Evolutionary conservation across 1,140 invertebrate species (phyloP), one percentile per base, ranked within the genome.

Genomic region (Samia ricini): DNA sequence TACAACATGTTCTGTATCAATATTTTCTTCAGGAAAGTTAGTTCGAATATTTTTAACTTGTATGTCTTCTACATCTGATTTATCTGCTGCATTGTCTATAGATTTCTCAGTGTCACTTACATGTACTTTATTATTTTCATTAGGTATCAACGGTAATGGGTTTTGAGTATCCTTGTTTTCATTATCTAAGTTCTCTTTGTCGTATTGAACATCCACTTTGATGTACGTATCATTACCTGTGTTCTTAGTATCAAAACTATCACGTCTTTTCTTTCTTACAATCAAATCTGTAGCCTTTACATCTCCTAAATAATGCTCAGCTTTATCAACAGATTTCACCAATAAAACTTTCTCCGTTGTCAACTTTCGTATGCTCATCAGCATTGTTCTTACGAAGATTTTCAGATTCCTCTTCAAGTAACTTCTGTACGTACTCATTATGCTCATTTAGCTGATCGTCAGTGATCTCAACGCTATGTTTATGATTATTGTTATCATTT

Each of bases 381-480:
- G 18, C 63, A 66, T 67, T 76, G 23, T 21, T 66, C 49, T 71
- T 69, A 65, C 66, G 73, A n/a, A 78, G 61, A 50, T 74, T 73
- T 24, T 71, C 60, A 7, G 77, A 64, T 72, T 88, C 85, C 65
- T 85, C 75, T 56, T 74, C 68, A 49, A 84, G 51, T 55, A 88
- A 71, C 21, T 75, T 70, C 61, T 79, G 65, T 3, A 88, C 76
- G 61, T 73, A 85, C 2, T 72, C 72, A 52, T 69, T 50, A 24
- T 86, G 82, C 42, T 72, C 65, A 58, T 83, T 63, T 4, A 88
- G 61, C 54, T 79, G 68, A 18, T 80, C 75, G 15, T 86, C 81
- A 10, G 67, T 60, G 23, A 84, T 56, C 22, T 84, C 76, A 23
- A 42, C 59, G 33, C 72, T 76, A 0, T 63, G 51, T 56, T 73